These are phyloP conservation scores for Varanus komodoensis DNA, from an alignment of 2,113 vertebrate genomes.

Conservation along the genomic window DNA sequence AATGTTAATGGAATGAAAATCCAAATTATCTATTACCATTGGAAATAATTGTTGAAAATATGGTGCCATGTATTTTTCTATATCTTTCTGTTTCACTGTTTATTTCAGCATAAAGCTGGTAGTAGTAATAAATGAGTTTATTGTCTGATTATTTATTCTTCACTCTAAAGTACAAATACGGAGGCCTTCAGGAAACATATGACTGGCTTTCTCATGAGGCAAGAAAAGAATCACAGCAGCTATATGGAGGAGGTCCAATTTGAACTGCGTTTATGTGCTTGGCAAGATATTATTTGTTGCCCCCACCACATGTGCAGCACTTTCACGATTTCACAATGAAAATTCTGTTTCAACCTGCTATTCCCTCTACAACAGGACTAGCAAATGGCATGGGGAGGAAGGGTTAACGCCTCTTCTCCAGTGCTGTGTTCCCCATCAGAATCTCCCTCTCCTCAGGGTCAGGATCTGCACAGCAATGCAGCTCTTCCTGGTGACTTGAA, in stretches of 20 bases:
- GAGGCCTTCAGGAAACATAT: neutral
- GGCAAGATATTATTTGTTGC: no score
- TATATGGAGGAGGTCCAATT: neutral
- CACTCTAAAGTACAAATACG: neutral
- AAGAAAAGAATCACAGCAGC: neutral
- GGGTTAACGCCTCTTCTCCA: no score
- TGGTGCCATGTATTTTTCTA: neutral
- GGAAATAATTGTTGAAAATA: conserved; percentile 8
- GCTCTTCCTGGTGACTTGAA: no score
- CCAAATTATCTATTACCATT: neutral
- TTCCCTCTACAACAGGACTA: neutral
- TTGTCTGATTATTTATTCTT: neutral
- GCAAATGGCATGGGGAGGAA: neutral
- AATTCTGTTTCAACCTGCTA: no score
- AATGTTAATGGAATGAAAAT: conserved; percentile 9
- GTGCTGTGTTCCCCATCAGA: no score
- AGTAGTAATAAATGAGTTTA: neutral
- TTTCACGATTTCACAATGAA: no score
- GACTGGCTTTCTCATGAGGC: neutral
- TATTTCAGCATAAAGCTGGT: neutral
- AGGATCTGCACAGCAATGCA: no score
- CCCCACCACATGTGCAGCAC: no score
- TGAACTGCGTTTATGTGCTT: no score
- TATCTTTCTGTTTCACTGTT: neutral
- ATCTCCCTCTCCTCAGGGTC: no score